Base-by-base conservation (phyloP, 2,888 invertebrate genomes). In the Acleris holmiana region DNA sequence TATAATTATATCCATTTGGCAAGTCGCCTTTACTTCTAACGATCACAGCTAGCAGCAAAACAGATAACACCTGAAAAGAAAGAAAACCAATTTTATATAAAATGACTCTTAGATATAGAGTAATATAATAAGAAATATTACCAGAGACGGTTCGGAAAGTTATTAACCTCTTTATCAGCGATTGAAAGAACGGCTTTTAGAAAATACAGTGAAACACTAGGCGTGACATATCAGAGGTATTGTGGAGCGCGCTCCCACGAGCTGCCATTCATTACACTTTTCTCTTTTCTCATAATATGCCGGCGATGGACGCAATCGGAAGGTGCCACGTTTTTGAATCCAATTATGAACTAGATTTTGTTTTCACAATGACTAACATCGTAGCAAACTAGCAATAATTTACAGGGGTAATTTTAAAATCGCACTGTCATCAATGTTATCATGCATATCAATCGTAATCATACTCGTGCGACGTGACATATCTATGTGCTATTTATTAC, bases 271-370 rank as follows among this genome's bases (percentile, higher is more conserved):
- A 88, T 88, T 86, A 74, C 77, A 86, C 88, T 87, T 91, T 91
- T 91, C 91, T 91, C 90, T 91, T 91, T 91, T 91, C 90, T 85
- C 89, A 88, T 89, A 84, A 80, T 79, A 78, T 78, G 76, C 75
- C 75, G 75, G 80, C 80, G 80, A 86, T 83, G 79, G 77, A 77
- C 73, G 82, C 80, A 77, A 86, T 86, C 86, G 84, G 84, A 85
- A 86, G 86, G 78, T 75, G 71, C 75, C 72, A 74, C 74, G 74
- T 77, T 79, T 68, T 77, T 78, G 74, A 78, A 82, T 78, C 79
- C 74, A 79, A 77, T 78, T 78, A 76, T 73, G 71, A 73, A 78
- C 73, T 76, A 75, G 66, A 77, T 72, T 13, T 35, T 35, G 29
- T 35, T 35, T 25, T 70, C 69, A 50, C 29, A 35, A 6, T 35